Evolutionary conservation across 2,797 vertebrate species (phyloP), one percentile per base, ranked within the genome.

Genomic region (Leucoraja ocellata): DNA sequence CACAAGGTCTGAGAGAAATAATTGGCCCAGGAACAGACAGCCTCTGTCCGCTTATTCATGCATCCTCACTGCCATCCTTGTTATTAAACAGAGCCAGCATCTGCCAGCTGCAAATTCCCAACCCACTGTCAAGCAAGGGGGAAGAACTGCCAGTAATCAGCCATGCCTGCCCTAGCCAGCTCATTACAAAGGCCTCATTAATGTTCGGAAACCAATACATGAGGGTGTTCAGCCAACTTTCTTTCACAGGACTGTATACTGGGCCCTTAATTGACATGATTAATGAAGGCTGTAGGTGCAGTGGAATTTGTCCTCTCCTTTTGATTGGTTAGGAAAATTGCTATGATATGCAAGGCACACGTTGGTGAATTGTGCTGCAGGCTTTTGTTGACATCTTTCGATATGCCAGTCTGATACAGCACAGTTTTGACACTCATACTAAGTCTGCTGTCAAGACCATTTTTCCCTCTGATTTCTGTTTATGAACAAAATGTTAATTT

Each of bases 141-240:
- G 90, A 92, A 74, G 90, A 92, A 92, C 90, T 92, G 90, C 90
- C 90, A 92, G 90, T 92, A 92, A 92, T 92, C 90, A 92, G 90
- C 90, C 90, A 92, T 74, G 90, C 90, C 90, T 92, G 90, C 90
- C 71, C 90, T 92, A 92, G 90, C 90, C 71, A 92, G 90, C 90
- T 92, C 90, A 92, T 92, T 92, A 92, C 90, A 92, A 92, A 92
- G 90, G 90, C 90, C 90, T 92, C 90, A 92, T 92, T 92, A 92
- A 92, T 76, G 90, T 76, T 92, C 71, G 90, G 90, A 92, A 92
- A 92, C 90, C 90, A 92, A 92, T 92, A 92, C 90, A 92, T 74
- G 90, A 92, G 90, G 90, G 71, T 92, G 90, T 71, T 74, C 90
- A 92, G 90, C 90, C 90, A 92, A 92, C 90, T 92, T 92, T 92